Evolutionary conservation across 2,888 invertebrate species (phyloP), one percentile per base, ranked within the genome.

Genomic region (Altica lythri): DNA sequence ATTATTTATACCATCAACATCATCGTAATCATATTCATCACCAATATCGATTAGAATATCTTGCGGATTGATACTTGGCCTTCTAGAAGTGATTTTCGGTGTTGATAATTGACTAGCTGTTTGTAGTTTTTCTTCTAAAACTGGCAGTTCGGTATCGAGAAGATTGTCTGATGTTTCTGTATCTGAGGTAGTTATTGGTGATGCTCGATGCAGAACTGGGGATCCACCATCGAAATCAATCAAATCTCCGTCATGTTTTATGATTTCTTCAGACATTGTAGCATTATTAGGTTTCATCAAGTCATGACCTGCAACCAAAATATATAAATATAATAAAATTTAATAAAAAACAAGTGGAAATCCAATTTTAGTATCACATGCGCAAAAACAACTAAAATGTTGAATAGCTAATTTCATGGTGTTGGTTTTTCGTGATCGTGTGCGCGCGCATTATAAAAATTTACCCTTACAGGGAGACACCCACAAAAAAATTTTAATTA

Each of bases 1-100:
- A 51, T 49, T 47, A 9, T 57, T 27, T 9, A 42, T 18, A 2
- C 47, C 46, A 30, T 55, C 44, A 2, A 40, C 34, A 17, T 22
- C 19, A 16, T 56, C 55, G 38, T 58, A 53, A 19, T 50, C 51
- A 12, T 38, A 38, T 9, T 13, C 25, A 19, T 49, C 72, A 42
- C 75, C 75, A 12, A 76, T 70, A 8, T 72, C 67, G 18, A 76
- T 75, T 17, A 76, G 57, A 53, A 76, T 74, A 53, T 76, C 75
- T 59, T 75, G 75, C 13, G 75, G 65, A 45, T 75, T 75, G 8
- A 75, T 65, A 27, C 69, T 68, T 14, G 57, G 60, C 35, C 62
- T 55, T 29, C 64, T 57, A 14, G 57, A 55, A n/a, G 52, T 44
- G 10, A 53, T 45, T 27, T 38, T 38, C 9, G 55, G 30, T 17